Conservation (phyloP, 2,797 vertebrate genomes). For the Ispidina lecontei region DNA sequence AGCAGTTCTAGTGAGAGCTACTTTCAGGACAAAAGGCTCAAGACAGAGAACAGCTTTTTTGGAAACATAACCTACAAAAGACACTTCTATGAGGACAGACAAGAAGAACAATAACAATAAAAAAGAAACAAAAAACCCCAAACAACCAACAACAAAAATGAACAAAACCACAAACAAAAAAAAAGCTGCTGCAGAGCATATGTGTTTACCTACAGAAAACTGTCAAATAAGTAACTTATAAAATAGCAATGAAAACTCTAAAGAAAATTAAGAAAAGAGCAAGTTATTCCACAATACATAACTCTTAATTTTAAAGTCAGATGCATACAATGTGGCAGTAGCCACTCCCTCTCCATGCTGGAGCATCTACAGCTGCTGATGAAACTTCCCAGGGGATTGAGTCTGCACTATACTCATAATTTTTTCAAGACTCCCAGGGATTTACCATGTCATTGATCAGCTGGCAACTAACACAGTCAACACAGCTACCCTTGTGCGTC, state of each 20-base stretch:
- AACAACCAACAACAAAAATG: no score
- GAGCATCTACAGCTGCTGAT: slow-evolving; percentile 9
- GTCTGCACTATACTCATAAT: neutral
- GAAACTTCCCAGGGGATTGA: slow-evolving; percentile 41
- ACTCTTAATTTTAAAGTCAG: neutral
- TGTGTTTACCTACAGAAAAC: rapidly evolving
- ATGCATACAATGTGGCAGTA: neutral
- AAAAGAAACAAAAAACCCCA: neutral
- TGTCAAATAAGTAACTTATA: neutral
- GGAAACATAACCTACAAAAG: neutral
- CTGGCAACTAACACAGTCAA: no score
- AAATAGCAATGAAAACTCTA: neutral
- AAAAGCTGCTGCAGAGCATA: neutral
- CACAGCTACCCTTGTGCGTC: rapidly evolving
- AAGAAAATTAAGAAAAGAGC: neutral
- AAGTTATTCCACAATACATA: neutral
- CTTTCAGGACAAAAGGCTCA: neutral
- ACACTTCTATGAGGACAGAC: neutral
- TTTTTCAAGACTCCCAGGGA: no score
- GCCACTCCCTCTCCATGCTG: neutral
- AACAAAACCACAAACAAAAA: no score
- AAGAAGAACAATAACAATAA: no score
- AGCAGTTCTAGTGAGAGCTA: neutral
- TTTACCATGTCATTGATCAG: neutral
- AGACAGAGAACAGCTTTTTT: neutral